phyloP scores from a whole-genome alignment of 30 jellyfish, hydroid and myxozoan genomes.

The Cassiopea andromeda region DNA sequence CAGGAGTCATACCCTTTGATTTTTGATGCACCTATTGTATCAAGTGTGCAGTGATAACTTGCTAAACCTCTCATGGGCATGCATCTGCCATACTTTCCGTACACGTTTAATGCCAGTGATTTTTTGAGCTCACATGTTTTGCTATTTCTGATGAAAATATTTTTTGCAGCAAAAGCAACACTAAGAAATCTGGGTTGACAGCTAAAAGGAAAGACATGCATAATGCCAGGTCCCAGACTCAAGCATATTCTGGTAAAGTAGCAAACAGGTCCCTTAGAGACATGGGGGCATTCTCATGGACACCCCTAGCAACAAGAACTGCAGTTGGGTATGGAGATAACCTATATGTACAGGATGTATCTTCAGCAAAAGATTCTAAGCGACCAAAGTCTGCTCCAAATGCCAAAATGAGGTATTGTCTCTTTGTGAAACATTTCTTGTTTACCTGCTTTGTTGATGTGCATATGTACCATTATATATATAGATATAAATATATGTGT shows the following conservation, averaged over 20 bases:
- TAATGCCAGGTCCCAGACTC: not conserved
- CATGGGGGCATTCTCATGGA: constrained; percentile 67
- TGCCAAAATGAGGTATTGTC: constrained; percentile 28
- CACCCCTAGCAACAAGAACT: constrained; percentile 73
- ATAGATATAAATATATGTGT: too few relatives aligned
- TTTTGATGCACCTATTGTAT: too few relatives aligned
- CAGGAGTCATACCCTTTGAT: too few relatives aligned
- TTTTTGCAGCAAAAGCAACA: too few relatives aligned
- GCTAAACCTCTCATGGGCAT: too few relatives aligned
- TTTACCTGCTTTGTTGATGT: constrained; percentile 25
- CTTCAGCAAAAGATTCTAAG: not conserved
- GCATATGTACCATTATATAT: constrained; percentile 33
- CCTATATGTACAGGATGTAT: not conserved
- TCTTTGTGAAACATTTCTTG: not conserved
- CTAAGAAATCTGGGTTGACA: too few relatives aligned
- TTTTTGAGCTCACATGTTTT: too few relatives aligned
- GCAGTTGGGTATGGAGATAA: constrained; percentile 74
- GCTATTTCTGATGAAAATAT: too few relatives aligned
- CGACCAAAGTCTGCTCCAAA: constrained; percentile 75
- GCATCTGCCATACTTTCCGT: too few relatives aligned
- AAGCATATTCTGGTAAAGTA: constrained; percentile 31
- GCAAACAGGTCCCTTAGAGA: constrained; percentile 41
- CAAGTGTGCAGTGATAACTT: too few relatives aligned
- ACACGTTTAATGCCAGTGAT: too few relatives aligned
- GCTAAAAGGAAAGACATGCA: too few relatives aligned